Base-by-base conservation (phyloP, 2,888 invertebrate genomes). In the Meta bourneti region DNA sequence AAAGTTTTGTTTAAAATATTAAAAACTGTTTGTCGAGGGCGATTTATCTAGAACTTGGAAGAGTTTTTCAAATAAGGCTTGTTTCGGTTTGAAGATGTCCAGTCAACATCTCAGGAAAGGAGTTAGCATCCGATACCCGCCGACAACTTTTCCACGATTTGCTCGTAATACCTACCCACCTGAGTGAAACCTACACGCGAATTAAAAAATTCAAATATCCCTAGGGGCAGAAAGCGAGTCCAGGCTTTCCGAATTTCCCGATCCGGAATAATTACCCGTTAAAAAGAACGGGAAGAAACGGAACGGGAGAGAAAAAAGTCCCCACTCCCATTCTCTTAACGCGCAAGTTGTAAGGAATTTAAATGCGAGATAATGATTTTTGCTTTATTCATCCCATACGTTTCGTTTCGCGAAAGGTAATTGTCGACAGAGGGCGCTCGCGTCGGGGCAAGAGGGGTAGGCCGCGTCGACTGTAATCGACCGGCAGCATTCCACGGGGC, bases 351-450 rank as follows among this genome's bases (percentile, higher is more conserved):
- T 54, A 83, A 83, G 83, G 83, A 72, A 83, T 83, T 83, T 83
- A 74, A 86, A 79, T 79, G 78, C 9, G 78, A 86, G 78, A 61
- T 86, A 86, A 86, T 86, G 86, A 86, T 86, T 86, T 86, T 85
- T 69, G 52, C 82, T 82, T 82, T 82, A 82, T 82, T 70, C 81
- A 19, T 70, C 81, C 69, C 81, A 81, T 71, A 61, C 69, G 71
- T 81, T 81, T 85, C 85, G 49, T 52, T 54, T 52, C 34, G 61
- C 48, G 34, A 71, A 54, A 83, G 72, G 83, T 74, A 83, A 83
- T 83, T 71, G 78, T 79, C 71, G n/a, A 9, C 51, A 86, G 86
- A 51, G 70, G 71, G 81, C 74, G 88, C 87, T 79, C 20, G 16
- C 54, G 52, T 48, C 52, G 71, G 71, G 70, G 71, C 51, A 54